Evolutionary conservation across 2,113 vertebrate genomes (phyloP).

Genomic region (Pseudorectes ferrugineus): DNA sequence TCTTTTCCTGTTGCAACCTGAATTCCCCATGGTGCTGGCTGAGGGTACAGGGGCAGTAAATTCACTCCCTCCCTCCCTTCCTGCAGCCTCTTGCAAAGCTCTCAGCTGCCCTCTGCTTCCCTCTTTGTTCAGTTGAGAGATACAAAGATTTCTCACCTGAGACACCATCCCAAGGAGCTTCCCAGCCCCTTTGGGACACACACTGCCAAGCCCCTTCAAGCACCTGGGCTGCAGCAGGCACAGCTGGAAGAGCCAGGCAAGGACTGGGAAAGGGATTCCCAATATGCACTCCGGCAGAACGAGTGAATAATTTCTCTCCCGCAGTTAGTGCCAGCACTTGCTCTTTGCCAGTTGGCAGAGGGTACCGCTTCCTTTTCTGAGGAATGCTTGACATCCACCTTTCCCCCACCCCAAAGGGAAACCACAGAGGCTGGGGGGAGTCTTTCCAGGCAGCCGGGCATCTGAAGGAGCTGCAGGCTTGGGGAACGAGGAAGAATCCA

Average conservation of each 20-base stretch:
- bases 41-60: neutral
- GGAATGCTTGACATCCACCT: neutral
- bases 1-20: neutral
- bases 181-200: rapidly evolving
- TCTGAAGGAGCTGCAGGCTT: neutral
- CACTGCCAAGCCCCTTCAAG: rapidly evolving
- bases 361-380: neutral
- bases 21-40: rapidly evolving
- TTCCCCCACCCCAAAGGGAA: neutral
- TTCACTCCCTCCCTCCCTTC: neutral
- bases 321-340: neutral
- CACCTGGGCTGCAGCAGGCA: neutral
- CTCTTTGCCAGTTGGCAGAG: conserved; percentile 26
- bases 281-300: neutral
- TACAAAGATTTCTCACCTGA: neutral
- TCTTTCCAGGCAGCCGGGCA: rapidly evolving
- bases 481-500: neutral
- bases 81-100: neutral
- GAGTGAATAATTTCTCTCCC: neutral
- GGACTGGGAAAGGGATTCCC: neutral
- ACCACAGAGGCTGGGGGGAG: neutral
- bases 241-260: neutral
- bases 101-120: neutral
- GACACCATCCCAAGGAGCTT: too few species aligned
- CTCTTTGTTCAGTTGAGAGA: rapidly evolving